phyloP scores from a whole-genome alignment of 2,113 vertebrate genomes.

The Oxyruncus cristatus region DNA sequence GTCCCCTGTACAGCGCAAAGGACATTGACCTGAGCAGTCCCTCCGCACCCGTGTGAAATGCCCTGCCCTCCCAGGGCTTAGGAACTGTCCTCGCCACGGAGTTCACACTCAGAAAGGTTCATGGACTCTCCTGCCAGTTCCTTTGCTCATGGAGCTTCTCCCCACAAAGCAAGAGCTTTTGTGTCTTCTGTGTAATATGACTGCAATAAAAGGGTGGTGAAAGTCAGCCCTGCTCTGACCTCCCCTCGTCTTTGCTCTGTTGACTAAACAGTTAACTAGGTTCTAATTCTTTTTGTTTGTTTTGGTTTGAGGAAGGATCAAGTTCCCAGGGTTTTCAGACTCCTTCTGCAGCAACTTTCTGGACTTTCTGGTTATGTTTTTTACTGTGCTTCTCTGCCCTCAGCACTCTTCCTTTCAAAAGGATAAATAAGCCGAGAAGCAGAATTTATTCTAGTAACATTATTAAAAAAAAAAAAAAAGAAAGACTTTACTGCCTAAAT shows the following conservation, averaged over 20 bases:
- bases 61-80: not conserved
- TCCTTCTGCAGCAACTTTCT: not conserved
- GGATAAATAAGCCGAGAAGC: not conserved
- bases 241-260: not conserved
- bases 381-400: not conserved
- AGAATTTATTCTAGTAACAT: too few species aligned
- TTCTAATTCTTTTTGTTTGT: not conserved
- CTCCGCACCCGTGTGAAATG: fast-evolving
- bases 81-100: fast-evolving
- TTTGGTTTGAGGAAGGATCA: not conserved
- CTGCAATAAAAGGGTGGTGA: not conserved
- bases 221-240: not conserved
- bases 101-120: not conserved
- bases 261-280: not conserved
- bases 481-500: not conserved
- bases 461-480: too few species aligned
- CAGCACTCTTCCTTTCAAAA: not conserved
- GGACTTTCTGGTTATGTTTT: not conserved
- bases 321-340: not conserved
- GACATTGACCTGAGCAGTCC: not conserved
- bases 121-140: not conserved
- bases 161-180: not conserved
- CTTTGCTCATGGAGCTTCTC: not conserved
- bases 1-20: not conserved
- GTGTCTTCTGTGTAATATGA: not conserved